Base-by-base conservation (phyloP, 2,113 vertebrate genomes). In the Hippocampus barbouri region DNA sequence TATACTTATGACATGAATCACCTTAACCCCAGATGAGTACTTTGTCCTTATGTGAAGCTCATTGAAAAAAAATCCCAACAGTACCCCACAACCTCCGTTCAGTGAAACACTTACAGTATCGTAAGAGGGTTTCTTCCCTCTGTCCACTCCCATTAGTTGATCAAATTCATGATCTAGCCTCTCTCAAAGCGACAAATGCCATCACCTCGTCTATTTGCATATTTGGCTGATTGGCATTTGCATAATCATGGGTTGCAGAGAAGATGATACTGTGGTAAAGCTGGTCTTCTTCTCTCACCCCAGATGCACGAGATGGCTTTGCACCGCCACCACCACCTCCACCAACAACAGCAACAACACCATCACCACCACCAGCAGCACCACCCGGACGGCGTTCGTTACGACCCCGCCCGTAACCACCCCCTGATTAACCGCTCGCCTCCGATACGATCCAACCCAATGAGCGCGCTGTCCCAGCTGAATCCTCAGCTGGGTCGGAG, bases 281-380 rank as follows among this genome's bases (percentile, higher is more conserved):
- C 81, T 89, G 87, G 77, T 94, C 65, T 94, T 93, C 88, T 94
- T 93, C 90, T 92, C 90, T 90, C 87, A 73, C 91, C 85, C 79
- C 86, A 99, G 96, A 98, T 98, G 94, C 97, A 97, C 93, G 95
- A 97, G 94, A 95, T 98, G 96, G 94, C 95, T 86, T 94, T 97
- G 91, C 95, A 94, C 86, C 89, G 89, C 85, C 79, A 74, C 56
- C 76, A 10, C 25, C 65, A 65, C 75, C 75, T 66, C 20, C 89
- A 85, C 5, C 59, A 61, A 61, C 64, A 64, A 10, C 62, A 64
- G n/a, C 62, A 89, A 72, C 89, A 91, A 64, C 88, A 89, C 30
- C 68, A 88, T 64, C 89, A 87, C 60, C 89, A 88, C 66, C 89
- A 84, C 81, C 88, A 88, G 78, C 88, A 89, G 78, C 89, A 89